Percentiles rank a stretch among this genome's conserved stretches.
These are phyloP conservation scores for Motacilla tschutschensis DNA, from an alignment of 2,113 vertebrate species.

Conservation along the genomic window DNA sequence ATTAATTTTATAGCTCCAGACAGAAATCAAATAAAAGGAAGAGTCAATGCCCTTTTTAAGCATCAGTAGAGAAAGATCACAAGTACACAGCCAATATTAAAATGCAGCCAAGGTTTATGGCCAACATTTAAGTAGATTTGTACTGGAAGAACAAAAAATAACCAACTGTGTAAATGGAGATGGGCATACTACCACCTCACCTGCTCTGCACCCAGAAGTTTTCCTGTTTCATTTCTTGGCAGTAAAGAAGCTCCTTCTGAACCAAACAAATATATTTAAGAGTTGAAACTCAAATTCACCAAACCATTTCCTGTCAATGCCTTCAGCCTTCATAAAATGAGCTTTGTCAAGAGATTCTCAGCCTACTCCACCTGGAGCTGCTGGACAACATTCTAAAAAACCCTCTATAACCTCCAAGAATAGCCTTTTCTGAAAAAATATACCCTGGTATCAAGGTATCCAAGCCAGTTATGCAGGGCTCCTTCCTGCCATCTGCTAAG, in stretches of 20 bases:
- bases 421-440: neutral
- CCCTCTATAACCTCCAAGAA: neutral
- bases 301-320: neutral
- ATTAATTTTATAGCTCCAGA: conserved; percentile 63
- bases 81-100: conserved; percentile 53
- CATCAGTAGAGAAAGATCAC: conserved; percentile 54
- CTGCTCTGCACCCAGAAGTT: neutral
- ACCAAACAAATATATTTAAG: neutral
- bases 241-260: neutral
- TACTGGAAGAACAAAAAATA: conserved; percentile 44
- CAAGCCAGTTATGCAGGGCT: neutral
- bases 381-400: neutral
- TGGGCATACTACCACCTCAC: neutral
- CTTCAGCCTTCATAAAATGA: neutral
- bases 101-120: conserved; percentile 34
- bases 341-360: neutral
- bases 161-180: neutral
- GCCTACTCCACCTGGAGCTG: neutral
- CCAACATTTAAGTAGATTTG: conserved; percentile 47
- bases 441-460: neutral
- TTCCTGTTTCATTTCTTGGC: neutral
- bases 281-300: neutral
- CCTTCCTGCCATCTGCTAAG: neutral
- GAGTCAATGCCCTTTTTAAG: conserved; percentile 61
- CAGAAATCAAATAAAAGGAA: conserved; percentile 64